Conservation (phyloP, 2,113 vertebrate species). For the Grantiella picta region DNA sequence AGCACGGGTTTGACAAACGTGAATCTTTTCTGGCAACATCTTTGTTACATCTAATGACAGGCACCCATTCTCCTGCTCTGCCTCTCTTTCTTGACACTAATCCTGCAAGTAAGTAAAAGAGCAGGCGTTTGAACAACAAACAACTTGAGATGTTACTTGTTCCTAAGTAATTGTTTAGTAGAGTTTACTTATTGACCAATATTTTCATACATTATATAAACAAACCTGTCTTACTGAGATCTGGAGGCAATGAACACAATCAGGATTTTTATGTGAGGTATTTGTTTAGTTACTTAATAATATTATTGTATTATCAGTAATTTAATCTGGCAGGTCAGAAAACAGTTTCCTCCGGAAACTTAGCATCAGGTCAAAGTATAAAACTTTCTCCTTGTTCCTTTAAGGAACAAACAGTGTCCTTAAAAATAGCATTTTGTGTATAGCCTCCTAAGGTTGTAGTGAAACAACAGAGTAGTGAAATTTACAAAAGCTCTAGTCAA, state of each 20-base stretch:
- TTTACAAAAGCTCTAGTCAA: constrained; percentile 55
- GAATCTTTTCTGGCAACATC: background rate
- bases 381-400: background rate
- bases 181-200: constrained; percentile 48
- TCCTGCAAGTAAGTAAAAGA: background rate
- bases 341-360: constrained; percentile 21
- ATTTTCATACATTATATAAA: constrained; percentile 45
- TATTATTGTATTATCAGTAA: constrained; percentile 2
- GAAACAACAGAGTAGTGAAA: constrained; percentile 40
- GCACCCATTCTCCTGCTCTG: background rate
- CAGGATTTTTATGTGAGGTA: background rate
- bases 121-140: constrained; percentile 28
- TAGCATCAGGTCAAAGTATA: constrained; percentile 25
- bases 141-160: background rate
- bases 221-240: background rate
- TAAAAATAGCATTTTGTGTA: constrained; percentile 63
- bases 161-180: constrained; percentile 7
- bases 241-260: background rate
- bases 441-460: constrained; percentile 7
- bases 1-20: background rate
- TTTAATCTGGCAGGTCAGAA: constrained; percentile 12
- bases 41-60: constrained; percentile 3
- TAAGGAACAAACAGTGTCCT: constrained; percentile 19
- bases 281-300: constrained; percentile 10
- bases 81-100: background rate